Conservation (phyloP, 2,888 invertebrate genomes). For the Heliconius ismenius region DNA sequence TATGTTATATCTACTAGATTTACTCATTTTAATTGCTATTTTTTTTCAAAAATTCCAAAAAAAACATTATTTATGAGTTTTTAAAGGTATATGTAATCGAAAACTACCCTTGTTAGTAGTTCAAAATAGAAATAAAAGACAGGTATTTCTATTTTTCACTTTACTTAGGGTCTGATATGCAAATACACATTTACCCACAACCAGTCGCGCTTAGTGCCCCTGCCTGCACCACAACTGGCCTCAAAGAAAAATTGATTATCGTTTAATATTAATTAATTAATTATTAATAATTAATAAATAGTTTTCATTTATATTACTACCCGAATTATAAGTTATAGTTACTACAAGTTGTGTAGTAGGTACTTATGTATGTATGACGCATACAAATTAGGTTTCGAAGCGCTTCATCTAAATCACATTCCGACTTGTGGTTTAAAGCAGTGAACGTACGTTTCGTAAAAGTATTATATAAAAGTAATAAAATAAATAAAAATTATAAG, state of each 20-base stretch:
- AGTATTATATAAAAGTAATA: background rate
- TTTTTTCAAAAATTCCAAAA: too few relatives aligned
- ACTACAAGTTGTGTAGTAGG: background rate
- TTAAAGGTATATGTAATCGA: too few relatives aligned
- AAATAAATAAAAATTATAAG: background rate
- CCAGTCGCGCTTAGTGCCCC: too few relatives aligned
- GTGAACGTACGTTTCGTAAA: background rate
- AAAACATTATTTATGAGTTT: too few relatives aligned
- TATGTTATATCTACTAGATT: too few relatives aligned
- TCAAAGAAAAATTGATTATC: background rate
- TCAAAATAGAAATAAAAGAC: too few relatives aligned
- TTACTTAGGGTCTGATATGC: too few relatives aligned
- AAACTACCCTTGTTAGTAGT: too few relatives aligned
- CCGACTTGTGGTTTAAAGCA: background rate
- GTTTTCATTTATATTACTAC: background rate
- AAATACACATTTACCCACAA: too few relatives aligned
- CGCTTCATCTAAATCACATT: conserved; percentile 5
- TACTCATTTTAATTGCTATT: too few relatives aligned
- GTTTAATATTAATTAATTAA: background rate
- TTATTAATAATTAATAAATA: background rate
- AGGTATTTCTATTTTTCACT: too few relatives aligned
- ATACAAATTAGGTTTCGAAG: conserved; percentile 4
- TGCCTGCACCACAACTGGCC: too few relatives aligned
- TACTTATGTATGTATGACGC: conserved; percentile 1
- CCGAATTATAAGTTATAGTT: background rate